A percentile compares a stretch with the other conserved stretches of the same genome.
Evolutionary conservation across 2,888 invertebrate species (phyloP).

Genomic region (Paralinhomoeus sp.): DNA sequence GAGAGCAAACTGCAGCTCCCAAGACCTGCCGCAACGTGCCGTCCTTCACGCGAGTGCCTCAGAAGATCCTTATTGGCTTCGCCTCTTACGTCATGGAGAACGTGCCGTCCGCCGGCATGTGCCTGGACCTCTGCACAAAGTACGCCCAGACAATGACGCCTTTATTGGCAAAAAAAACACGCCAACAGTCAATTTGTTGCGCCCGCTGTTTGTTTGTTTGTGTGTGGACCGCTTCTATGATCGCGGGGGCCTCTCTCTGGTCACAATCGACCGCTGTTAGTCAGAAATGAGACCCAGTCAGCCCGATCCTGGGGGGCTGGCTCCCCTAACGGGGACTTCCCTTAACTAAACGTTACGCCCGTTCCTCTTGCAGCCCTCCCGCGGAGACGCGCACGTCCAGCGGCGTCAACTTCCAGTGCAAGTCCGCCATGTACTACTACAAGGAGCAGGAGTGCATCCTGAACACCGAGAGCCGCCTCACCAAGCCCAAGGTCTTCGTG

Average conservation of each 20-base stretch:
- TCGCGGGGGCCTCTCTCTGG: no score
- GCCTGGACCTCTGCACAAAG: conserved; percentile 23
- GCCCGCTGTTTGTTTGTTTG: no score
- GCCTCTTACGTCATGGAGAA: conserved; percentile 25
- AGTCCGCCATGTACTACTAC: conserved; percentile 27
- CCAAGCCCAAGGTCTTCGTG: conserved; percentile 23
- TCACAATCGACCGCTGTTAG: no score
- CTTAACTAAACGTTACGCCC: neutral
- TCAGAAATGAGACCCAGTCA: no score
- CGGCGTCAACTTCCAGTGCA: conserved; percentile 22
- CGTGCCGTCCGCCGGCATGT: conserved; percentile 23
- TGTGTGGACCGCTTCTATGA: no score
- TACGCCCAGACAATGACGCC: no score
- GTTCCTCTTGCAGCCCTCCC: conserved; percentile 13
- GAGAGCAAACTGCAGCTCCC: conserved; percentile 18
- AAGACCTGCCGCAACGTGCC: conserved; percentile 22
- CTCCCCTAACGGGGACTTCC: neutral
- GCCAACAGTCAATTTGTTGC: no score
- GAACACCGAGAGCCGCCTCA: conserved; percentile 20
- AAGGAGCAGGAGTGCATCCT: conserved; percentile 25
- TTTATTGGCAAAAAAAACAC: no score
- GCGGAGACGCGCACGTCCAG: no score
- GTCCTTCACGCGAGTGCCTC: conserved; percentile 21
- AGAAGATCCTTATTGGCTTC: conserved; percentile 25
- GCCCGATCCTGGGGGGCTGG: no score